A percentile compares a stretch with the other conserved stretches of the same genome.
These are phyloP conservation scores for Theristus sp. DNA, from an alignment of 2,888 invertebrate species.

Conservation along the genomic window DNA sequence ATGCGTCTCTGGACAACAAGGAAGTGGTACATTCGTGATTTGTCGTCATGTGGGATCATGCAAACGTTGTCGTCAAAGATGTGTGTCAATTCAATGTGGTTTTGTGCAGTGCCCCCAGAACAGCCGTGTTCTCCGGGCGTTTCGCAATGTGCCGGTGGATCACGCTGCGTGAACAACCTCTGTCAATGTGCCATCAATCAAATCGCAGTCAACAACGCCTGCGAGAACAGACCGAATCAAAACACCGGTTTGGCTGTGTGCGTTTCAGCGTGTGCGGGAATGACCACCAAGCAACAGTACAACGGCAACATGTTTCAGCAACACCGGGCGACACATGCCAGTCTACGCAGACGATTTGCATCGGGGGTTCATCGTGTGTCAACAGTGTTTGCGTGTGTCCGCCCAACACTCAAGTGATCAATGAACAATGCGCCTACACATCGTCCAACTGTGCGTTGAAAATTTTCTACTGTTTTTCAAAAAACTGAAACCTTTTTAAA, in stretches of 20 bases:
- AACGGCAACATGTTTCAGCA: neutral
- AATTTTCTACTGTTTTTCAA: neutral
- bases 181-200: slow-evolving; percentile 11
- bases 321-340: neutral
- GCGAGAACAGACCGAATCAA: neutral
- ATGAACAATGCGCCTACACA: neutral
- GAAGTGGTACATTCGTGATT: neutral
- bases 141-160: slow-evolving; percentile 12
- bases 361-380: neutral
- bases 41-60: no score
- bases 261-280: no score
- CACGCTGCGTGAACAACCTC: slow-evolving; percentile 13
- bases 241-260: neutral
- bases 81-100: no score
- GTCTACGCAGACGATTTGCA: neutral
- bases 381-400: neutral
- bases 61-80: no score
- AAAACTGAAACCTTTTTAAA: neutral
- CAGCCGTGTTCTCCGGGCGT: neutral
- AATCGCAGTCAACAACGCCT: neutral
- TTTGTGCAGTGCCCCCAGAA: neutral
- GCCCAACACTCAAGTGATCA: neutral
- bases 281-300: no score
- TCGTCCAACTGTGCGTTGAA: neutral
- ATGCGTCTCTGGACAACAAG: neutral